Evolutionary conservation across 2,888 invertebrate species (phyloP).

Genomic region (Callyntrura guangdongensis): DNA sequence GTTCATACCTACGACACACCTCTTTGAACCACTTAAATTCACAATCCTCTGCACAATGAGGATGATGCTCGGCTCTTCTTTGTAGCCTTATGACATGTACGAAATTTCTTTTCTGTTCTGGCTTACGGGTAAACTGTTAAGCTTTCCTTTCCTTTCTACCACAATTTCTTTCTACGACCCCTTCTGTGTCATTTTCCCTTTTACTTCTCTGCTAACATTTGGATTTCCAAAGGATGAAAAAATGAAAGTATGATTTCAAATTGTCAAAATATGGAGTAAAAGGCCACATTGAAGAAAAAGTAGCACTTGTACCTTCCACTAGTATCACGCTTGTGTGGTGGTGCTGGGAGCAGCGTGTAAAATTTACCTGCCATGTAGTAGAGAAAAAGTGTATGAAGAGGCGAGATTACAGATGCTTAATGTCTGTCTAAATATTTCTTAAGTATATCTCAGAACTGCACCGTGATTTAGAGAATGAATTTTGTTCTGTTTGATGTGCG

Average conservation of each 20-base stretch:
- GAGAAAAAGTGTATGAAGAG: neutral
- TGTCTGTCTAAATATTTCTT: slow-evolving; percentile 20
- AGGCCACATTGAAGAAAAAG: neutral
- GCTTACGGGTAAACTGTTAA: slow-evolving; percentile 25
- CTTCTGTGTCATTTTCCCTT: slow-evolving; percentile 10
- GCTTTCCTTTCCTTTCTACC: neutral
- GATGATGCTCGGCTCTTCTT: neutral
- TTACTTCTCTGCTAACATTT: neutral
- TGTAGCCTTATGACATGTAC: neutral
- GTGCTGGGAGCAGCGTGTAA: neutral
- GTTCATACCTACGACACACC: slow-evolving; percentile 55
- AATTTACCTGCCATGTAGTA: neutral
- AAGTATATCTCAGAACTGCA: neutral
- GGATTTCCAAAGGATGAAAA: slow-evolving; percentile 16
- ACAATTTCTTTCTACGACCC: neutral
- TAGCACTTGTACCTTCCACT: neutral
- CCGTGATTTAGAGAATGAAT: neutral
- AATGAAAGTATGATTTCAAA: slow-evolving; percentile 18
- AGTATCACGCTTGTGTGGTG: neutral
- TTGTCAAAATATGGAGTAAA: slow-evolving; percentile 48
- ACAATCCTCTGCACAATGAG: slow-evolving; percentile 17
- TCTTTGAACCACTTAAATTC: slow-evolving; percentile 57
- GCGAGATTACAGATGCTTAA: slow-evolving; percentile 26
- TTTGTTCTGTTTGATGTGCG: neutral
- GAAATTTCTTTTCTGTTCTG: slow-evolving; percentile 27